Percentiles rank a stretch among this genome's conserved stretches.
Evolutionary conservation across 2,888 invertebrate genomes (phyloP).

Genomic region (Xylota sylvarum): DNA sequence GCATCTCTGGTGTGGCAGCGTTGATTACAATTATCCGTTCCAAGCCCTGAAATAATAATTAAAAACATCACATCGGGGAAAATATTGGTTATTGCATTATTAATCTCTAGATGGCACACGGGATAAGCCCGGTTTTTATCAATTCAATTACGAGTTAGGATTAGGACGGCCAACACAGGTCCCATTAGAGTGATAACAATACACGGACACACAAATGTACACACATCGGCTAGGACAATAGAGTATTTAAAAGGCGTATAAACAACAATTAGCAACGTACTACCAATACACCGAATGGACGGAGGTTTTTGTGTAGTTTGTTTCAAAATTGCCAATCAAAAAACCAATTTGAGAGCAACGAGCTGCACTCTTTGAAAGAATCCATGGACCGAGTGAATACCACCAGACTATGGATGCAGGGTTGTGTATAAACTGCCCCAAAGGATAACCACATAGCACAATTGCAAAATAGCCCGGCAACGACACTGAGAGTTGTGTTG

Average conservation of each 20-base stretch:
- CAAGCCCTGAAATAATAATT: constrained; percentile 86
- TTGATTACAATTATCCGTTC: constrained; percentile 89
- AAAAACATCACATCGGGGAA: constrained; percentile 63
- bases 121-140: constrained; percentile 37
- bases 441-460: constrained; percentile 62
- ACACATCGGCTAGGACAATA: constrained; percentile 38
- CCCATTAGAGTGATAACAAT: constrained; percentile 54
- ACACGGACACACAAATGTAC: constrained; percentile 20
- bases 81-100: constrained; percentile 56
- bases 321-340: constrained; percentile 83
- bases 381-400: constrained; percentile 36
- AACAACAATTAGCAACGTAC: constrained; percentile 72
- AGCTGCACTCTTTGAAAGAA: constrained; percentile 43
- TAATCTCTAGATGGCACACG: constrained; percentile 36
- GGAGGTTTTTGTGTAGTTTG: constrained; percentile 67
- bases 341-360: constrained; percentile 79
- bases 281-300: constrained; percentile 19
- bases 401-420: constrained; percentile 10
- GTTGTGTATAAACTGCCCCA: constrained; percentile 57
- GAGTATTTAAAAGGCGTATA: constrained; percentile 69
- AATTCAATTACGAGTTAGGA: constrained; percentile 65
- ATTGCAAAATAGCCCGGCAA: constrained; percentile 79
- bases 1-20: constrained; percentile 86
- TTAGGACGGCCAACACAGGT: constrained; percentile 14
- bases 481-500: constrained; percentile 61